Evolutionary conservation across 2,888 invertebrate species (phyloP), one percentile per base, ranked within the genome.

Genomic region (Criorhina ranunculi): DNA sequence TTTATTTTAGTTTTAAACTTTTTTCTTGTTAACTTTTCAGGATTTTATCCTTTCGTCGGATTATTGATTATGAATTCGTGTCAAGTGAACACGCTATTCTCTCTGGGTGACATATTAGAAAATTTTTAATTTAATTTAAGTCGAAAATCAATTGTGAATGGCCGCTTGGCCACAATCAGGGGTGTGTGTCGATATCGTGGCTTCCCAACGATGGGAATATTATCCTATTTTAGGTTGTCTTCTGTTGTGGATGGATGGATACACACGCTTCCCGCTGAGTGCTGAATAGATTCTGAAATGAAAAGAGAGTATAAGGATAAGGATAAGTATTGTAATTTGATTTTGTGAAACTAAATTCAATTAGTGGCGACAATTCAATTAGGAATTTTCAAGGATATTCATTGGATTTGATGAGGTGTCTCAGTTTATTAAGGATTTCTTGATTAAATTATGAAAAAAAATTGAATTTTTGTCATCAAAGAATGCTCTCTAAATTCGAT

Each of bases 51-150:
- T 33, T 85, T 60, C 75, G 75, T 69, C 37, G 29, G 8, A 5
- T 19, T 8, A 1, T 37, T 24, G 24, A 4, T 24, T 24, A 87
- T 89, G 79, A 89, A 88, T 87, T 87, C 87, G 89, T 90, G 90
- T 90, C 90, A 90, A 89, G 88, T 90, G 89, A 87, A 88, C 90
- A 88, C 88, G 87, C 88, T 88, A 73, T 87, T 85, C 70, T 87
- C 85, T 87, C 77, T 81, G 85, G 87, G 87, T 86, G 88, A 87
- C 89, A 89, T 90, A 88, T 88, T 82, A 82, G 15, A 69, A 4
- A 17, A 46, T 70, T 82, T 75, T 64, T 75, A n/a, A 51, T 9
- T 75, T 64, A 66, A 79, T 46, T 70, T 51, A 53, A 69, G 57
- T 33, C 44, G 12, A 37, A 66, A 80, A 73, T 77, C 37, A 60